Conservation (phyloP, 2,888 invertebrate genomes). For the Danaus chrysippus region DNA sequence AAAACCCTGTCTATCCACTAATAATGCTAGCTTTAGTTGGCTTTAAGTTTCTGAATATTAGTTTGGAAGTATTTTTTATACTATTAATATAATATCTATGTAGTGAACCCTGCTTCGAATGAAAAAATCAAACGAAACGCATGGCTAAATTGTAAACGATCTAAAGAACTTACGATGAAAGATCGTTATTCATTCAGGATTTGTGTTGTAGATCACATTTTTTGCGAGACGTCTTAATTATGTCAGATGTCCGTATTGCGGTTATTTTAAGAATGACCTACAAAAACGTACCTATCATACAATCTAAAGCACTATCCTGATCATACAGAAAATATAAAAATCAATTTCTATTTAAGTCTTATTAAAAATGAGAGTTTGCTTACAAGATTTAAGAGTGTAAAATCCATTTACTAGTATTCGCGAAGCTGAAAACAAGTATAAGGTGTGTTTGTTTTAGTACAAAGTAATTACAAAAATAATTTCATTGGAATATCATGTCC, state of each 20-base stretch:
- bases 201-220: constrained; percentile 34
- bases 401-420: background rate
- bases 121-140: constrained; percentile 15
- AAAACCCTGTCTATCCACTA: too few species aligned
- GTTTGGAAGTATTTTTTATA: background rate
- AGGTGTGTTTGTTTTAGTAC: constrained; percentile 11
- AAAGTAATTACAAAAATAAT: constrained; percentile 20
- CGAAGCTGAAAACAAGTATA: constrained; percentile 2
- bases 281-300: too few species aligned
- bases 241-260: constrained; percentile 25
- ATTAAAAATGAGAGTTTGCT: too few species aligned
- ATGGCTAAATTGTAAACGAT: constrained; percentile 48
- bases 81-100: background rate
- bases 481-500: constrained; percentile 27
- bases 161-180: constrained; percentile 49
- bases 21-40: too few species aligned
- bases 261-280: constrained; percentile 24
- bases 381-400: too few species aligned
- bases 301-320: too few species aligned
- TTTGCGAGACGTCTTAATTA: constrained; percentile 33
- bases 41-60: too few species aligned
- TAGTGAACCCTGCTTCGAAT: background rate
- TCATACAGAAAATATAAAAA: too few species aligned
- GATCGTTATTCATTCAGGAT: constrained; percentile 46
- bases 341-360: too few species aligned